These are phyloP conservation scores for Musca domestica DNA, from an alignment of 1,140 invertebrate species.

Conservation along the genomic window DNA sequence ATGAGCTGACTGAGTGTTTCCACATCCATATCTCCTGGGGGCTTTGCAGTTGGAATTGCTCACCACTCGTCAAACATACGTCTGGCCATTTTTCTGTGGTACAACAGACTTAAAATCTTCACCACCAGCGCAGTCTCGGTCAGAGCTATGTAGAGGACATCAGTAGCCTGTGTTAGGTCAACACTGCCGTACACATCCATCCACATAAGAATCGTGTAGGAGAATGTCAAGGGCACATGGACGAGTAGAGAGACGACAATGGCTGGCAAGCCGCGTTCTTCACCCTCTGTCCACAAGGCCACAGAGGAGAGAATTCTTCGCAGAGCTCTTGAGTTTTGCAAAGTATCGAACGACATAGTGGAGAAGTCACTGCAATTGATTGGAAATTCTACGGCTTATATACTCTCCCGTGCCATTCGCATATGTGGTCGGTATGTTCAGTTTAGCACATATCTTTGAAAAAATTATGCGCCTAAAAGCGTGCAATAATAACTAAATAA, in stretches of 20 bases:
- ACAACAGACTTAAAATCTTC: constrained; percentile 42
- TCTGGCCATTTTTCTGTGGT: constrained; percentile 27
- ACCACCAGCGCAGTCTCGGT: constrained; percentile 40
- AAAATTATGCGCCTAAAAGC: too few species aligned
- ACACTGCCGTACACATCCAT: constrained; percentile 38
- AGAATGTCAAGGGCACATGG: constrained; percentile 39
- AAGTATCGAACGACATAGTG: neutral
- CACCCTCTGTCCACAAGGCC: neutral
- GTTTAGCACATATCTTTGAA: too few species aligned
- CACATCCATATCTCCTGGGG: constrained; percentile 30
- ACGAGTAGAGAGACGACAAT: constrained; percentile 23
- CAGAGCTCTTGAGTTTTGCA: neutral
- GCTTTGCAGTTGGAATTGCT: constrained; percentile 25
- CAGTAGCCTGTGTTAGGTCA: constrained; percentile 38
- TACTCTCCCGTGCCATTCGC: too few species aligned
- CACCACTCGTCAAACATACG: constrained; percentile 32
- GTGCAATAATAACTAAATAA: too few species aligned
- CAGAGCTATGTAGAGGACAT: constrained; percentile 47
- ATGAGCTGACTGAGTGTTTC: constrained; percentile 31
- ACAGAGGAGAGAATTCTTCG: neutral
- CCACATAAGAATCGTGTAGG: constrained; percentile 45
- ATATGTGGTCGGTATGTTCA: too few species aligned
- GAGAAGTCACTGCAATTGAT: neutral
- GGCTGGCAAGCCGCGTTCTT: neutral
- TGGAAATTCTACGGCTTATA: too few species aligned